Base-by-base conservation (phyloP, 2,888 invertebrate species). In the Punctoribates punctum region DNA sequence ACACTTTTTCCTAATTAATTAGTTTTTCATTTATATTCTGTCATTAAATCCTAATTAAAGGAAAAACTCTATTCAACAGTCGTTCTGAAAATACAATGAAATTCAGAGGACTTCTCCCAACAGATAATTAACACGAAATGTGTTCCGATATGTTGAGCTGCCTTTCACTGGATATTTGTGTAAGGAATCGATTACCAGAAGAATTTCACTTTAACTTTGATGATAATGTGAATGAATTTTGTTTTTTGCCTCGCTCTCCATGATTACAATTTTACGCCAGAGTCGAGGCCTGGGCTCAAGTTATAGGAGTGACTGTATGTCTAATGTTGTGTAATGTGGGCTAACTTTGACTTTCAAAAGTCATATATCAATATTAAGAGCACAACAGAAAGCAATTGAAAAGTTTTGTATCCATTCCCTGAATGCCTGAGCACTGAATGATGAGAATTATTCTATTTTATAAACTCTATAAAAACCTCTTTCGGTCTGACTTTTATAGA, bases 341-440 rank as follows among this genome's bases (percentile, higher is more conserved):
- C 60, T 60, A 60, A 57, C 57, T 23, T 57, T 23, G 51, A 20
- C 51, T 51, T 60, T 60, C 27, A 15, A 57, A 27, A 60, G 60
- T 60, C 11, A 60, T 60, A 60, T 60, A 23, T 60, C 60, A 60
- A 29, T 60, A 60, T 60, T 27, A 60, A 27, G 51, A n/a, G 51
- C 51, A 51, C 51, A 51, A 51, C 51, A 51, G 51, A 51, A 60
- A 27, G 15, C 60, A 60, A 60, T 60, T 60, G 60, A 60, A 60
- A 60, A 27, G 15, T 25, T 60, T 60, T 17, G 51, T 51, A 42
- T 42, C 42, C 42, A 42, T 42, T 42, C 42, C 42, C 42, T 13
- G 60, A 60, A 60, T 27, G 27, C 51, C 20, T 51, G 51, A 20
- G 60, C 27, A 27, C 27, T 60, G 60, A 60, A 60, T 60, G 20